phyloP scores from a whole-genome alignment of 2,888 invertebrate genomes.

The Tiphia femorata region DNA sequence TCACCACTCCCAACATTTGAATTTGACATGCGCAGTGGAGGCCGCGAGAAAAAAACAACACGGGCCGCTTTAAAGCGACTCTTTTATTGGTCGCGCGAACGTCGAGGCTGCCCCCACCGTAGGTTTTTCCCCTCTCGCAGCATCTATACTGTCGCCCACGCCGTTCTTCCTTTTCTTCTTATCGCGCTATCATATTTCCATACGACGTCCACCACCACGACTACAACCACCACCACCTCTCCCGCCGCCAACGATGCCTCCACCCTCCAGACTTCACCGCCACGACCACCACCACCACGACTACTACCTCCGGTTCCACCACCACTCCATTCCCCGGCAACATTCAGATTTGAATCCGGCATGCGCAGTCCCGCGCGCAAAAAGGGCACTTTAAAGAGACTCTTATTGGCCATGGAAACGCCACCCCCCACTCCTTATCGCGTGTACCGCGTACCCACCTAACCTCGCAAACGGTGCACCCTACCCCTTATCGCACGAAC shows the following conservation, averaged over 20 bases:
- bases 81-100: slow-evolving; percentile 46
- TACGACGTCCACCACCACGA: slow-evolving; percentile 48
- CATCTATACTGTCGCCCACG: slow-evolving; percentile 35
- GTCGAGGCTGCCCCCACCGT: slow-evolving; percentile 40
- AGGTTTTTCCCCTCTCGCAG: slow-evolving; percentile 32
- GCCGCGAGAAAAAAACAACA: slow-evolving; percentile 39
- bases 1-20: slow-evolving; percentile 58
- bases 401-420: slow-evolving; percentile 66
- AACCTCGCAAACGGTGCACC: slow-evolving; percentile 48
- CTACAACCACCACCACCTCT: slow-evolving; percentile 22
- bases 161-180: slow-evolving; percentile 52
- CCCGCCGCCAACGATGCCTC: too few species aligned
- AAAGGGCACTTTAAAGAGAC: slow-evolving; percentile 65
- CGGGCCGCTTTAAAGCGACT: slow-evolving; percentile 44
- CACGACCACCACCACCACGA: slow-evolving; percentile 32
- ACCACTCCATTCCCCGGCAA: slow-evolving; percentile 36
- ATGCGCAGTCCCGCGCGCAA: slow-evolving; percentile 57
- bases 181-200: slow-evolving; percentile 64
- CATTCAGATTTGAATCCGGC: slow-evolving; percentile 61
- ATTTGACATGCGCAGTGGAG: slow-evolving; percentile 63
- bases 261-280: slow-evolving; percentile 20
- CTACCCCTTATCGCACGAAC: slow-evolving; percentile 46
- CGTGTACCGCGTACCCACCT: slow-evolving; percentile 56
- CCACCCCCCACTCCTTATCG: slow-evolving; percentile 51
- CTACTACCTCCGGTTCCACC: slow-evolving; percentile 20